Percentiles rank a stretch among this genome's conserved stretches.
Evolutionary conservation across 1,140 invertebrate species (phyloP).

Genomic region (Steinernema khuongi): DNA sequence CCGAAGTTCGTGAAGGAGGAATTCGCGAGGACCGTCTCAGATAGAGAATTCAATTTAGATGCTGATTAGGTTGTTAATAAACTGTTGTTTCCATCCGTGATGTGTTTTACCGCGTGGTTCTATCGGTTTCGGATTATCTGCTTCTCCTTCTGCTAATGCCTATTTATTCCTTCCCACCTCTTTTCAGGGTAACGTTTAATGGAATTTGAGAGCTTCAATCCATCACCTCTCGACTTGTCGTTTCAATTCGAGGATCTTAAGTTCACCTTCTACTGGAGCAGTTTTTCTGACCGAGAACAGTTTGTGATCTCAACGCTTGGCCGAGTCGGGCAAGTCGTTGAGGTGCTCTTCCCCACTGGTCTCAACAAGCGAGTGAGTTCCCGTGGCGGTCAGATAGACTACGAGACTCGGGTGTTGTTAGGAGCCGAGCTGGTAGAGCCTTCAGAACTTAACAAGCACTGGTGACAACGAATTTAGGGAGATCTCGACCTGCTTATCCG

Average conservation of each 20-base stretch:
- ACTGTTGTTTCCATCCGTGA: slow-evolving; percentile 17
- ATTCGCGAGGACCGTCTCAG: not conserved
- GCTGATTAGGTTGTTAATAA: slow-evolving; percentile 32
- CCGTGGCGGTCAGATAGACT: slow-evolving; percentile 24
- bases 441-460: not conserved
- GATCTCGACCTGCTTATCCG: slow-evolving; percentile 33
- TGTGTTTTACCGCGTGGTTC: slow-evolving; percentile 16
- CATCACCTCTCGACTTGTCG: slow-evolving; percentile 22
- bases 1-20: slow-evolving; percentile 11
- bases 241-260: slow-evolving; percentile 21
- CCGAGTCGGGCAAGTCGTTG: slow-evolving; percentile 31
- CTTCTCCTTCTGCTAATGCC: too few relatives aligned
- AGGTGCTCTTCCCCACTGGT: slow-evolving; percentile 27
- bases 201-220: not conserved
- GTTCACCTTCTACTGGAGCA: slow-evolving; percentile 16
- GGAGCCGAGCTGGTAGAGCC: slow-evolving; percentile 30
- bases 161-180: too few relatives aligned
- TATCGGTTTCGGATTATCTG: too few relatives aligned
- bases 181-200: not conserved
- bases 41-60: slow-evolving; percentile 1
- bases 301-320: slow-evolving; percentile 24
- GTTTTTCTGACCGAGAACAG: slow-evolving; percentile 1
- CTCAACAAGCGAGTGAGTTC: slow-evolving; percentile 7
- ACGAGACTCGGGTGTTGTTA: slow-evolving; percentile 30
- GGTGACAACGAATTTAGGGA: not conserved